phyloP scores from a whole-genome alignment of 2,797 vertebrate genomes.

The Galago senegalensis region DNA sequence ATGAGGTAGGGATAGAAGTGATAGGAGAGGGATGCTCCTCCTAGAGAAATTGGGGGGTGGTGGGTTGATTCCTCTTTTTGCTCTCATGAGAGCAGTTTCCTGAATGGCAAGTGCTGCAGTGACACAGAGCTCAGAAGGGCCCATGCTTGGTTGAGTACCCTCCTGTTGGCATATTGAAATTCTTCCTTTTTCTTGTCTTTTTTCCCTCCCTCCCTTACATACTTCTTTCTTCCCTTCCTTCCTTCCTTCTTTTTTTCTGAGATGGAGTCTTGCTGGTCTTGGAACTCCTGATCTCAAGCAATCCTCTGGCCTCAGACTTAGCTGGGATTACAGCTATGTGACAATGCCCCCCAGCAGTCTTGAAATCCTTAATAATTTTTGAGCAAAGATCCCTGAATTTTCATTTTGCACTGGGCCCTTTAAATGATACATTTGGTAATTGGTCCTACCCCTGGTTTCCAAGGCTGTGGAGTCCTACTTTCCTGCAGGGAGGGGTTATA shows the following conservation, averaged over 20 bases:
- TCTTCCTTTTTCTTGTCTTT: background rate
- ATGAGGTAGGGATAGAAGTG: background rate
- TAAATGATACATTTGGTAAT: background rate
- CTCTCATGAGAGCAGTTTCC: background rate
- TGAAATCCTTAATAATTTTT: background rate
- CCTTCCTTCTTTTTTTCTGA: background rate
- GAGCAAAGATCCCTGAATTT: background rate
- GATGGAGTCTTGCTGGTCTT: background rate
- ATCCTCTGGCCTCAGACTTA: background rate
- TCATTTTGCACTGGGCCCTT: background rate
- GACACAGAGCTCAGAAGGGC: background rate
- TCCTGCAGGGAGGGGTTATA: background rate
- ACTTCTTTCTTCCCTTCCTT: background rate
- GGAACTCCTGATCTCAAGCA: background rate
- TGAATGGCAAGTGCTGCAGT: no score
- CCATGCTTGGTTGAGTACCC: rapidly evolving
- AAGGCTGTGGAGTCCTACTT: background rate
- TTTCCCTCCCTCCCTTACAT: background rate
- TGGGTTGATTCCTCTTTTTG: no score
- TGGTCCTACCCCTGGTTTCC: background rate
- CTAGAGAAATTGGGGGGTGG: background rate
- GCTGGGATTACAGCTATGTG: background rate
- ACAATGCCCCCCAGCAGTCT: background rate
- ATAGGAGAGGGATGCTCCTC: background rate
- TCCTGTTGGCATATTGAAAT: background rate